Base-by-base conservation (phyloP, 2,888 invertebrate genomes). In the Mythimna albipuncta region DNA sequence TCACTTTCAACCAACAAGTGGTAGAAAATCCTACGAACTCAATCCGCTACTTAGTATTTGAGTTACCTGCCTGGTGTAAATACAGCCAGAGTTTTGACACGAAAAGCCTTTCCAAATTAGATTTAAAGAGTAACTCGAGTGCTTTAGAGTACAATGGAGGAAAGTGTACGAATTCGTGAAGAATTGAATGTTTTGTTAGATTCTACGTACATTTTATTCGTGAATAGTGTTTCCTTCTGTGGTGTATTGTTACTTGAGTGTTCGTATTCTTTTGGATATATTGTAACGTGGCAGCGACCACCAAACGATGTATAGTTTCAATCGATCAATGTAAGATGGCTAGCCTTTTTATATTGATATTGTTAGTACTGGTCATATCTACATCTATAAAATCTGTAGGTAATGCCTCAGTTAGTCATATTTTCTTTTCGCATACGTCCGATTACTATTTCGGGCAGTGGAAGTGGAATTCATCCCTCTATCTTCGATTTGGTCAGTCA, bases 71-170 rank as follows among this genome's bases (percentile, higher is more conserved):
- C 68, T 75, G 81, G 62, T 74, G 82, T 80, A 82, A 85, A 85
- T 75, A 86, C 76, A 71, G 74, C 38, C 21, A 9, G 68, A 77
- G 77, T 83, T 81, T 79, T 83, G 85, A 90, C 89, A 89, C 81
- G 87, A 82, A 87, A 90, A 89, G 79, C 87, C 88, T 88, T 89
- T 89, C 78, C 82, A 89, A 89, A 89, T 90, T 87, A 89, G 77
- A 89, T 88, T 88, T 85, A 84, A 89, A 85, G 76, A 79, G 79
- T 75, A 82, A 81, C 86, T 82, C 64, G 64, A 74, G 71, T 75
- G 74, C 78, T 64, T 41, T 70, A 32, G 58, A 67, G 35, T 52
- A 83, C 81, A 81, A 77, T 75, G 59, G 64, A 41, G 57, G 16
- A 32, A 64, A 61, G 52, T 69, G 68, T 78, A 58, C n/a, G 58